Conservation (phyloP, 2,797 vertebrate species). For the Pipistrellus kuhlii region DNA sequence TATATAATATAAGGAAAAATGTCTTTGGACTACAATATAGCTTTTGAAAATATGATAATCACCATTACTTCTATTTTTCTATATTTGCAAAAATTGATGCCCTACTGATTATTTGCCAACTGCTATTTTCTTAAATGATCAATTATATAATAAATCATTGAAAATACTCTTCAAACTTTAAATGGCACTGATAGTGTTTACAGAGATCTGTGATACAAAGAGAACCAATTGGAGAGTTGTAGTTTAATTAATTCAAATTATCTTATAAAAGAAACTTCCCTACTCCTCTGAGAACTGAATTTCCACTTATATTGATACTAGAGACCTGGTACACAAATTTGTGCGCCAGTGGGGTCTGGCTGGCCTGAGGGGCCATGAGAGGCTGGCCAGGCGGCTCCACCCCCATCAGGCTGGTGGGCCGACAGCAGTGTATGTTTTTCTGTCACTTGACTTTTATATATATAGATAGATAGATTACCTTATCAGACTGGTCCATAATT, state of each 20-base stretch:
- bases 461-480: neutral
- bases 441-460: no score
- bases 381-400: no score
- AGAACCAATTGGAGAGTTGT: neutral
- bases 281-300: constrained; percentile 7
- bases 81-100: neutral
- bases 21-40: neutral
- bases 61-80: neutral
- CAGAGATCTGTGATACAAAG: neutral
- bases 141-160: neutral
- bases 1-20: neutral
- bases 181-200: constrained; percentile 7
- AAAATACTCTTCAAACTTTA: neutral
- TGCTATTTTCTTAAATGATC: neutral
- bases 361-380: no score
- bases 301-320: neutral
- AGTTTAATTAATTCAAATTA: constrained; percentile 1
- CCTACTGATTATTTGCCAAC: neutral
- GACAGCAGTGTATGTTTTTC: no score
- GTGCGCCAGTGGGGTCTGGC: no score
- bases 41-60: neutral
- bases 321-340: no score
- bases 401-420: no score
- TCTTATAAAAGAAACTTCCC: constrained; percentile 18
- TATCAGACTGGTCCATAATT: neutral